Base-by-base conservation (phyloP, 2,113 vertebrate species). In the Phyllopteryx taeniolatus region DNA sequence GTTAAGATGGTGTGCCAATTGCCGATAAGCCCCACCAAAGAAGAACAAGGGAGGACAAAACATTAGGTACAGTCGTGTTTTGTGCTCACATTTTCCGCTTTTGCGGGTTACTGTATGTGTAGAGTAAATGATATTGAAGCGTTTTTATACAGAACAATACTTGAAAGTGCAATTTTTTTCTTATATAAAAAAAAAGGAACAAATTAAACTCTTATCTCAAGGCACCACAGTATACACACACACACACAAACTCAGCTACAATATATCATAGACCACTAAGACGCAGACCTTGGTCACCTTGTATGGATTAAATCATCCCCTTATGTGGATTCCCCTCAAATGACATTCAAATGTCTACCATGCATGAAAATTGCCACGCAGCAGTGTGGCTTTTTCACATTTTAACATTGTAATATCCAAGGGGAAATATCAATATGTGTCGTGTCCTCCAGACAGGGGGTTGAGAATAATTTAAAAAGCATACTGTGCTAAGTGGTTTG, bases 401-500 rank as follows among this genome's bases (percentile, higher is more conserved):
- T 15, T 6, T 68, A 47, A 31, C 2, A 39, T 57, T 6, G 9
- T 60, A n/a, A 60, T 13, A 6, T 46, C n/a, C n/a, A 22, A 0
- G 51, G 31, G 63, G 27, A 4, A 27, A 61, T 71, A 75, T 79
- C 62, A 78, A 73, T 20, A 20, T 78, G 17, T 49, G 43, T 67
- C 51, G 56, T 66, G 49, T 35, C 27, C 19, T 35, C 60, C 67
- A 43, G 8, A 35, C 35, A 66, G 67, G 62, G 49, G 14, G 63
- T 61, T 10, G 61, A 39, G 67, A 73, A 42, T 49, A 17, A 61
- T 71, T 72, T 76, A 70, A 67, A 75, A 71, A 76, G 31, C 47
- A 72, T 68, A 68, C 27, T 56, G 46, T 22, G 51, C 67, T 51
- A 7, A 43, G 20, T 56, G 9, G 27, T 15, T 7, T 11, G 20